These are phyloP conservation scores for Pelochelys cantorii DNA, from an alignment of 2,797 vertebrate species.

Conservation along the genomic window DNA sequence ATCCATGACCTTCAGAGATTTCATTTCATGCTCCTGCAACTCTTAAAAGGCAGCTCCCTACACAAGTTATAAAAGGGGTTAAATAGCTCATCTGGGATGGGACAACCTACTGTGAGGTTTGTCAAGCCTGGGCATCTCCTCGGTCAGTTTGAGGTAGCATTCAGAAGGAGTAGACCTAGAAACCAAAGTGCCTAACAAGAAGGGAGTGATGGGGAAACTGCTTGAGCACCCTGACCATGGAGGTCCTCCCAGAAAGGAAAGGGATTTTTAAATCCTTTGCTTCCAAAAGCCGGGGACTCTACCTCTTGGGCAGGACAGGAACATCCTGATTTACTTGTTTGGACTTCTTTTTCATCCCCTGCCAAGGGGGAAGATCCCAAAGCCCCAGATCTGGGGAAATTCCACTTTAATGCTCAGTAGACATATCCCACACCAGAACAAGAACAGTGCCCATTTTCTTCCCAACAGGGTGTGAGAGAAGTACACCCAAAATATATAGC, in stretches of 20 bases:
- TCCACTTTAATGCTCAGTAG: background rate
- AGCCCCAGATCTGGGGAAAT: background rate
- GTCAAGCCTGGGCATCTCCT: background rate
- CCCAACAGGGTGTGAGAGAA: background rate
- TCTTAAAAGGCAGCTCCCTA: background rate
- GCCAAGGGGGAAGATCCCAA: background rate
- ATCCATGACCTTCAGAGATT: background rate
- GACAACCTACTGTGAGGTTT: too few species aligned
- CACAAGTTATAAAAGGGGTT: background rate
- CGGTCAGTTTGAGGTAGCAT: background rate
- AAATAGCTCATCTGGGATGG: background rate
- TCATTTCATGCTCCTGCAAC: background rate
- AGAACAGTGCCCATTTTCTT: background rate
- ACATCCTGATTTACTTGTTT: background rate
- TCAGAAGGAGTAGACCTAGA: background rate
- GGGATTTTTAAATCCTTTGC: background rate
- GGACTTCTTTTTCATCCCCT: background rate
- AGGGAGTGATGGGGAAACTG: background rate
- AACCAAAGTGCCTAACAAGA: background rate
- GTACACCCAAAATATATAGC: background rate
- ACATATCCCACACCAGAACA: background rate
- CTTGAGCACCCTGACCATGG: background rate
- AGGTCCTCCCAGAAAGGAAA: background rate
- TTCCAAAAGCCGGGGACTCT: background rate
- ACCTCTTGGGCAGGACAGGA: background rate